Conservation (phyloP, 2,113 vertebrate genomes). For the Cisticola juncidis region DNA sequence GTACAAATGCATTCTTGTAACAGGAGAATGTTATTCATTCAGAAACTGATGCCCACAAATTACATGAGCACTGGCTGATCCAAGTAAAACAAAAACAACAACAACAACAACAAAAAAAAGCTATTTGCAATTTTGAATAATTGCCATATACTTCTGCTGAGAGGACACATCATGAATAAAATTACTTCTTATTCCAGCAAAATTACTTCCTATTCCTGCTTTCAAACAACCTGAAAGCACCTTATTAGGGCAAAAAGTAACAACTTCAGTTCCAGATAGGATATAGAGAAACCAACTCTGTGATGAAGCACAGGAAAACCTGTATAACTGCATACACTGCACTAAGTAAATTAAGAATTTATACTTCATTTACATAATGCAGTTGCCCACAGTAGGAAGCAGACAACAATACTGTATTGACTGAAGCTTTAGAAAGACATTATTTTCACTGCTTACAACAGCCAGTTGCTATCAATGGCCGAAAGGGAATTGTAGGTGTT, state of each 20-base stretch:
- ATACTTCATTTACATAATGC: not conserved
- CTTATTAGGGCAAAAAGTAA: not conserved
- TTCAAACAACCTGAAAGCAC: not conserved
- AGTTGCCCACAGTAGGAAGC: not conserved
- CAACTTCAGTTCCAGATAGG: not conserved
- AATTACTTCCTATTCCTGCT: not conserved
- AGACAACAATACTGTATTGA: not conserved
- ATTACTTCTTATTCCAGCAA: not conserved
- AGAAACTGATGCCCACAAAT: not conserved
- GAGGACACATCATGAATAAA: not conserved
- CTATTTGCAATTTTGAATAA: not conserved
- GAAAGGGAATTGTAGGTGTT: not conserved
- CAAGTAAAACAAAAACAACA: too few relatives aligned
- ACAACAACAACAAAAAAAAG: too few relatives aligned
- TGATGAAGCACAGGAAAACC: constrained; percentile 13
- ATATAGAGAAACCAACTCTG: not conserved
- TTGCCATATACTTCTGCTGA: not conserved
- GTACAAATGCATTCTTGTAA: not conserved
- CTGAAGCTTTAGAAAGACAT: not conserved
- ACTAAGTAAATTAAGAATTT: constrained; percentile 30
- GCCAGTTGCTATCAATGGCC: not conserved
- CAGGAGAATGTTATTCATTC: not conserved
- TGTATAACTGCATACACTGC: not conserved
- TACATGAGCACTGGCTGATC: not conserved
- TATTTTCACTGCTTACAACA: not conserved